Conservation (phyloP, 2,113 vertebrate species). For the Hiodon tergisus region DNA sequence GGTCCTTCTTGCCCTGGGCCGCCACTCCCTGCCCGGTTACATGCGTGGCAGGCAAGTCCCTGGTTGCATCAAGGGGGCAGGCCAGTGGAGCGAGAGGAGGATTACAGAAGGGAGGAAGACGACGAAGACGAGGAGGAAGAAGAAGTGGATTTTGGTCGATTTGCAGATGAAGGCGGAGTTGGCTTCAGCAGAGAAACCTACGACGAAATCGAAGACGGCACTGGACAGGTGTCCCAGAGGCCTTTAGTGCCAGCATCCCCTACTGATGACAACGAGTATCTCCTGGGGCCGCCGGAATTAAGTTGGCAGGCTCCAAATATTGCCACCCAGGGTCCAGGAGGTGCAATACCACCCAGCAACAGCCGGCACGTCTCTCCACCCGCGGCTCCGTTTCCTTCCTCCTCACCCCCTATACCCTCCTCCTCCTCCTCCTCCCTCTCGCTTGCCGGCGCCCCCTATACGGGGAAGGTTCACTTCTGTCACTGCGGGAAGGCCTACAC, state of each 20-base stretch:
- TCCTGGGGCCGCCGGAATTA: conserved; percentile 39
- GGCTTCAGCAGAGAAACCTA: conserved; percentile 52
- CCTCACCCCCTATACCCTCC: conserved; percentile 51
- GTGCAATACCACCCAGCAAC: conserved; percentile 36
- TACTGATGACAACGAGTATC: conserved; percentile 44
- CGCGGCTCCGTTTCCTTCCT: conserved; percentile 42
- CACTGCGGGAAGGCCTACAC: conserved; percentile 73
- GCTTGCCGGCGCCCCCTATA: conserved; percentile 48
- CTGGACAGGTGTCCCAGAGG: conserved; percentile 64
- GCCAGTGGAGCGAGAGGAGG: conserved; percentile 34
- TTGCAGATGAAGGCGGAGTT: conserved; percentile 31
- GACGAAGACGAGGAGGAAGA: conserved; percentile 47
- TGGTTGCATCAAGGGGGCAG: conserved; percentile 49
- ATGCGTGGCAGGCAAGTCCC: conserved; percentile 48
- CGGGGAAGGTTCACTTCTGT: conserved; percentile 67
- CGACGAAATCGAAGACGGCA: conserved; percentile 63
- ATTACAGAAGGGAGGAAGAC: conserved; percentile 36
- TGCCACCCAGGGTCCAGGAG: conserved; percentile 20
- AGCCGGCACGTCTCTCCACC: conserved; percentile 42
- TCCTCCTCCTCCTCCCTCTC: conserved; percentile 53
- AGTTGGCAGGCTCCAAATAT: conserved; percentile 45
- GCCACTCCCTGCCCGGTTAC: conserved; percentile 30
- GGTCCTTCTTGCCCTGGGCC: conserved; percentile 31
- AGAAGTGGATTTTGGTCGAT: conserved; percentile 49
- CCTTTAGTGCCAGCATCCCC: conserved; percentile 53